Percentiles rank a stretch among this genome's conserved stretches.
phyloP scores from a whole-genome alignment of 2,113 vertebrate species.

The Grantiella picta region DNA sequence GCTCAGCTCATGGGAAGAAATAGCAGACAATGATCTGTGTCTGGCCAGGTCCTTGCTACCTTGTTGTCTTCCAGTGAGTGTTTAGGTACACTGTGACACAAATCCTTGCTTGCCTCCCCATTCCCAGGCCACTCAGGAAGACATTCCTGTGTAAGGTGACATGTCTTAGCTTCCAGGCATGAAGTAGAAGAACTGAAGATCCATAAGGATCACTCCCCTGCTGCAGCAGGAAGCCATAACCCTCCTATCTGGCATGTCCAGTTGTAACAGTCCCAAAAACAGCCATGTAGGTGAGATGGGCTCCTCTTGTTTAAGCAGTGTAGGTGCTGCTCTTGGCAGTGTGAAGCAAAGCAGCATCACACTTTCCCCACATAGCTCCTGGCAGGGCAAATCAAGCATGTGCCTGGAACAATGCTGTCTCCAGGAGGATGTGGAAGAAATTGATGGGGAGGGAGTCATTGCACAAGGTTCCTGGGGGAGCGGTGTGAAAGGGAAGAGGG shows the following conservation, averaged over 20 bases:
- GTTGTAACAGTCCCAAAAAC: not conserved
- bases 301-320: not conserved
- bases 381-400: not conserved
- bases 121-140: not conserved
- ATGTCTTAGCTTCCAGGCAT: not conserved
- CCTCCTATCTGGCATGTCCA: not conserved
- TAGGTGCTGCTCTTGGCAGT: not conserved
- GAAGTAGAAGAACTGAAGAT: not conserved
- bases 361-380: not conserved
- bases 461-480: not conserved
- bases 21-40: not conserved
- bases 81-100: not conserved
- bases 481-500: not conserved
- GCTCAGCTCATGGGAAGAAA: not conserved
- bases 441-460: not conserved
- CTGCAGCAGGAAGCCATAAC: not conserved
- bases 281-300: not conserved
- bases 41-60: not conserved
- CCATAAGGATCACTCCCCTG: not conserved
- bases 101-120: not conserved
- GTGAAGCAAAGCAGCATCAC: not conserved
- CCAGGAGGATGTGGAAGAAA: not conserved
- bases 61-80: not conserved
- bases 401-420: not conserved
- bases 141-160: not conserved